Evolutionary conservation across 2,888 invertebrate genomes (phyloP), one percentile per base, ranked within the genome.

Genomic region (Andrena hattorfiana): DNA sequence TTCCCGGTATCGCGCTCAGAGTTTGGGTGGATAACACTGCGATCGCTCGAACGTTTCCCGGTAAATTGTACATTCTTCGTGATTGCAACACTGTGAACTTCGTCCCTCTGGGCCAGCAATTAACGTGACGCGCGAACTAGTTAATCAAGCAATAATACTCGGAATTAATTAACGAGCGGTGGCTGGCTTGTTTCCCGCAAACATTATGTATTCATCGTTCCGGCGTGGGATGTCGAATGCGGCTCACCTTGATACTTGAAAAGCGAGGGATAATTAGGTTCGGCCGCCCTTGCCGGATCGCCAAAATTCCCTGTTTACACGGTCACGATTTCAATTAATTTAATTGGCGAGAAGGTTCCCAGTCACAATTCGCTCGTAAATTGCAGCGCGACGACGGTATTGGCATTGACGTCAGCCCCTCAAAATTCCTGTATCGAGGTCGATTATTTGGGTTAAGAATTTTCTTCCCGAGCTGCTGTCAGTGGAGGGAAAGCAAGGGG

Each of bases 361-460:
- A 42, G 60, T 68, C 59, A 66, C 20, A n/a, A 23, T 30, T 35
- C 35, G 23, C 66, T 64, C 2, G 5, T 16, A 8, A 4, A 51
- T 16, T 13, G 66, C 13, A 30, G 49, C 63, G 16, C 10, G 42
- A 66, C 63, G 54, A 66, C 32, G 23, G 64, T 79, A 80, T 77
- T 51, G 70, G 60, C 66, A 66, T 80, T 80, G 71, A 80, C 67
- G 78, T 77, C 67, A 56, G 48, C 60, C 60, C 51, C 70, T 66
- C 60, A 66, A 70, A 70, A 70, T 66, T 80, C 60, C 64, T 60
- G 28, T 51, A 77, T 69, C n/a, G 54, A n/a, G 63, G 69, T 77
- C 64, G 68, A 28, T 64, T 67, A 80, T 77, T 80, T 77, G 66
- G 70, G 70, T 80, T 80, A 77, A 80, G 78, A 80, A 66, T 70